Base-by-base conservation (phyloP, 2,888 invertebrate genomes). In the Griposia aprilina region DNA sequence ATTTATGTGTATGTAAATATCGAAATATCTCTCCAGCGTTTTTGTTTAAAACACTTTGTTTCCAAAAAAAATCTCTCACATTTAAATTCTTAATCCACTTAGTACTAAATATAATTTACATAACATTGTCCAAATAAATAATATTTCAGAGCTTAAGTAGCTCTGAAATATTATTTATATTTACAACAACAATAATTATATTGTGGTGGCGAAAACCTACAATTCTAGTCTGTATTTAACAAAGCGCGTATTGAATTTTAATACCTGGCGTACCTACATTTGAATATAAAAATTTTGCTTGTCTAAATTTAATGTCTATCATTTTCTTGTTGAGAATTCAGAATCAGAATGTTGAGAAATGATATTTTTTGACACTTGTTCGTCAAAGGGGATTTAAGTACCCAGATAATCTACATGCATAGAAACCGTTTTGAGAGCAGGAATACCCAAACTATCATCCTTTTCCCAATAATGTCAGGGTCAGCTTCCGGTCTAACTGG, bases 171-270 rank as follows among this genome's bases (percentile, higher is more conserved):
- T 36, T 36, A 36, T 36, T 36, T 36, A 36, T 36, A 36, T 36
- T 2, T 36, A 36, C 30, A 36, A 36, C 30, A 2, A 83, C 57
- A 4, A 41, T 41, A 36, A 83, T 63, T 86, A 78, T 63, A 83
- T 75, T 72, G 60, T 68, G 30, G 36, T 60, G 55, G 50, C 60
- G 36, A 72, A 71, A 74, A 82, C 45, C 60, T 59, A 62, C 41
- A 36, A 65, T n/a, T 65, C 30, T 17, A 50, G 62, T 69, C 30
- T 45, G 52, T 45, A 85, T 74, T 86, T 75, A 30, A 60, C 26
- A 68, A 63, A 72, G 45, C 71, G n/a, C 30, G 65, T 75, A 78
- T 69, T n/a, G 60, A 78, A 86, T 78, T 72, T 78, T 69, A 74
- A 86, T 71, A 63, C n/a, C 50, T 48, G 20, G n/a, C 45, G 45